These are phyloP conservation scores for Siphamia tubifer DNA, from an alignment of 2,113 vertebrate genomes.

Conservation along the genomic window DNA sequence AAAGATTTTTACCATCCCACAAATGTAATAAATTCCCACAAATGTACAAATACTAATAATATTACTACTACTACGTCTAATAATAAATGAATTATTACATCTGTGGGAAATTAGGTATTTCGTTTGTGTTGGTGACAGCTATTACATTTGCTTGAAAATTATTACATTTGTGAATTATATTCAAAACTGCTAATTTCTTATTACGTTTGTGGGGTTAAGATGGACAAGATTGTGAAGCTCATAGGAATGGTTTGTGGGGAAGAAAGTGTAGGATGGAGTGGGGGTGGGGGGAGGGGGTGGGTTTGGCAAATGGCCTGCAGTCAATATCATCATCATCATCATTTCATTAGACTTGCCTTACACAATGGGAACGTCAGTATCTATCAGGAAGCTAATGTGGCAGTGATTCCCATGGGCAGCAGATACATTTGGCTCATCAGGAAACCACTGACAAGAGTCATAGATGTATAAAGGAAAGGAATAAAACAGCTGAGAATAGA, in stretches of 20 bases:
- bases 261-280: too few relatives aligned
- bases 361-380: constrained; percentile 72
- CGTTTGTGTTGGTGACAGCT: too few relatives aligned
- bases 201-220: neutral
- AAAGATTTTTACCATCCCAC: too few relatives aligned
- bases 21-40: too few relatives aligned
- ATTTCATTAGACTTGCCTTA: constrained; percentile 70
- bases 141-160: too few relatives aligned
- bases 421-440: constrained; percentile 56
- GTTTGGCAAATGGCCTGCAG: constrained; percentile 45
- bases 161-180: too few relatives aligned
- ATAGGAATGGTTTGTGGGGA: neutral
- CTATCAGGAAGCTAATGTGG: constrained; percentile 74
- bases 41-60: too few relatives aligned
- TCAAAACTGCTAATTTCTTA: too few relatives aligned
- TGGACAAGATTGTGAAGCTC: neutral
- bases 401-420: constrained; percentile 65
- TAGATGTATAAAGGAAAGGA: constrained; percentile 18
- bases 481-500: constrained; percentile 6
- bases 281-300: constrained; percentile 13
- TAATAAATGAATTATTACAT: too few relatives aligned
- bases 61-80: too few relatives aligned
- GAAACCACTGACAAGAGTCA: constrained; percentile 49
- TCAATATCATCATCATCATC: constrained; percentile 74
- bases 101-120: too few relatives aligned